phyloP scores from a whole-genome alignment of 1,140 invertebrate species.

The Ephestia elutella region DNA sequence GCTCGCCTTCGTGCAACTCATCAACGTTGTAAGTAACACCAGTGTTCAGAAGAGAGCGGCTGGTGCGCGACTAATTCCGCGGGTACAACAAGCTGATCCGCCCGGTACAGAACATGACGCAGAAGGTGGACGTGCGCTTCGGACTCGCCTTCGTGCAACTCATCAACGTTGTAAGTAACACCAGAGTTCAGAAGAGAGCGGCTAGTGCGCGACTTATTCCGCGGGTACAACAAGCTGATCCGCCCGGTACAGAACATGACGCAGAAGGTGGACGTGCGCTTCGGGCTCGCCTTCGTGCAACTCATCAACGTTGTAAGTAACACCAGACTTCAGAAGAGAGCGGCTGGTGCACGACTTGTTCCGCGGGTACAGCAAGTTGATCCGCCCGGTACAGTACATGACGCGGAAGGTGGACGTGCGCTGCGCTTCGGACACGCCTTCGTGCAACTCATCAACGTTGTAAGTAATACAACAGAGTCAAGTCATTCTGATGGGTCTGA shows the following conservation, averaged over 20 bases:
- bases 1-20: conserved; percentile 97
- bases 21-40: conserved; percentile 92
- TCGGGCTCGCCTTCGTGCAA: conserved; percentile 98
- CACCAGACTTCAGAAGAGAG: background rate
- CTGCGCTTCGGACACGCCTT: conserved; percentile 97
- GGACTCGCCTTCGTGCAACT: conserved; percentile 98
- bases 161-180: conserved; percentile 95
- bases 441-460: conserved; percentile 99
- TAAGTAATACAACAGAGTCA: conserved; percentile 82
- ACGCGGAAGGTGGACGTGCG: conserved; percentile 96
- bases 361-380: conserved; percentile 81
- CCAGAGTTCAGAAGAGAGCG: background rate
- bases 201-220: conserved; percentile 67
- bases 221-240: conserved; percentile 85
- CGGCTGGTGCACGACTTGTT: conserved; percentile 67
- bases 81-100: conserved; percentile 89
- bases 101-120: conserved; percentile 96
- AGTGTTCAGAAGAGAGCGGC: background rate
- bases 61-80: conserved; percentile 67
- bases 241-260: conserved; percentile 97
- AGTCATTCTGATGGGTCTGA: no score
- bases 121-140: conserved; percentile 97
- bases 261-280: conserved; percentile 95
- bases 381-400: conserved; percentile 97
- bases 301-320: conserved; percentile 97